These are phyloP conservation scores for Hippocampus abdominalis DNA, from an alignment of 2,113 vertebrate species.

Conservation along the genomic window DNA sequence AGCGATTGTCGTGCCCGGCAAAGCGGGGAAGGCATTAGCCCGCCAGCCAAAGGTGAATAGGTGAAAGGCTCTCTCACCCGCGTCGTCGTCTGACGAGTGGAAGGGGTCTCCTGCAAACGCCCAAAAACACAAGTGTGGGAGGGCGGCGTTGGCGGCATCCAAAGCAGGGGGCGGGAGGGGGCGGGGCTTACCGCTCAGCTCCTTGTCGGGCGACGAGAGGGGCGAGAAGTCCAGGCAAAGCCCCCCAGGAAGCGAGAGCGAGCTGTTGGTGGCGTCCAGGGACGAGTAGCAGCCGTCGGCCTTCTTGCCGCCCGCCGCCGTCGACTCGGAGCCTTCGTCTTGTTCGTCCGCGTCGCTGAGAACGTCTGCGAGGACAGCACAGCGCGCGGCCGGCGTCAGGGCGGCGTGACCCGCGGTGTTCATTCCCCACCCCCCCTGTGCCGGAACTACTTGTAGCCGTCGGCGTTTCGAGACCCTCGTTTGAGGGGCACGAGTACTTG, in stretches of 20 bases:
- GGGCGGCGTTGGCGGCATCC: not conserved
- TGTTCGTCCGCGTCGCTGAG: conserved; percentile 47
- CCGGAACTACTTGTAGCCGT: too few species aligned
- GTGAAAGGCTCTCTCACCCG: conserved; percentile 33
- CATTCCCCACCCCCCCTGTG: too few species aligned
- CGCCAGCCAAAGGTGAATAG: too few species aligned
- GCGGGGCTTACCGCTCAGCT: conserved; percentile 27
- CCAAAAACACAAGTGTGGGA: not conserved
- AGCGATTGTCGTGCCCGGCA: too few species aligned
- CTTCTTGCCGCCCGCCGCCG: not conserved
- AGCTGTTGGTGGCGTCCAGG: conserved; percentile 33
- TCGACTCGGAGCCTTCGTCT: not conserved
- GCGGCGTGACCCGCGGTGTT: too few species aligned
- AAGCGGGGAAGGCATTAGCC: too few species aligned
- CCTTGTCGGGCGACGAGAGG: conserved; percentile 58
- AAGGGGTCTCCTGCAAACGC: conserved; percentile 43
- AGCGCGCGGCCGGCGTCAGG: not conserved
- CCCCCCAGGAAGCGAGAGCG: conserved; percentile 18
- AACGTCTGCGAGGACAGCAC: conserved; percentile 16
- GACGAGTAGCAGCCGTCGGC: conserved; percentile 36
- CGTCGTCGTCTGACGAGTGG: conserved; percentile 55
- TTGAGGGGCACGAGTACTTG: too few species aligned
- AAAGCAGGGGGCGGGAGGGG: not conserved
- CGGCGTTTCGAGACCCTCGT: too few species aligned
- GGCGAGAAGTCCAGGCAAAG: conserved; percentile 43